Evolutionary conservation across 2,797 vertebrate genomes (phyloP), one percentile per base, ranked within the genome.

Genomic region (Smutsia temminckii): DNA sequence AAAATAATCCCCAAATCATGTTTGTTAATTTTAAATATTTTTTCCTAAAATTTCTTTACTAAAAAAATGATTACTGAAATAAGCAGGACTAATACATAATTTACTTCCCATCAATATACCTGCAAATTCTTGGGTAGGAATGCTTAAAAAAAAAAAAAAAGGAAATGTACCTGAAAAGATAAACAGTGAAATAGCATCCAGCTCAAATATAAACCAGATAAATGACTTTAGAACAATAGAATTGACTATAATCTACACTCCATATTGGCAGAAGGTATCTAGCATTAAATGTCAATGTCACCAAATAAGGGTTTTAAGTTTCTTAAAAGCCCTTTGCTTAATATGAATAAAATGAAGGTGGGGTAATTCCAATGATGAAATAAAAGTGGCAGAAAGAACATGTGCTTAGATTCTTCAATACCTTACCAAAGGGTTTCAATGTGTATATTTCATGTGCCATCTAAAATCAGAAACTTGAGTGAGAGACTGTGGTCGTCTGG

Each of bases 341-440:
- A 72, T 79, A 74, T 46, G 37, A 81, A 34, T 85, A 68, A 87
- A 93, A 64, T 57, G 46, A 93, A 64, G 66, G 55, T 40, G 77
- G 6, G 32, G 18, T 78, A 91, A 57, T 88, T 91, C 32, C 34
- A 75, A 79, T 37, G 85, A 91, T 84, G 57, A 93, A 57, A 83
- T 77, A 85, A 79, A 89, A 93, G 61, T 85, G 18, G 21, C 42
- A 42, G 27, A 57, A 32, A 61, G 25, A 84, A 79, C 11, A 79
- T 63, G 34, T 87, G 72, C 72, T 95, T 68, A 84, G 64, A 84
- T 64, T 79, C 37, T 94, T 85, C 66, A 92, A 68, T 46, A 89
- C 27, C 4, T 51, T 90, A 81, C 27, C 37, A 81, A 83, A 61
- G 29, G 77, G 92, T 92, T 90, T 88, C 34, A 77, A 85, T 85